These are phyloP conservation scores for Ecdyonurus torrentis DNA, from an alignment of 2,888 invertebrate genomes.

Conservation along the genomic window DNA sequence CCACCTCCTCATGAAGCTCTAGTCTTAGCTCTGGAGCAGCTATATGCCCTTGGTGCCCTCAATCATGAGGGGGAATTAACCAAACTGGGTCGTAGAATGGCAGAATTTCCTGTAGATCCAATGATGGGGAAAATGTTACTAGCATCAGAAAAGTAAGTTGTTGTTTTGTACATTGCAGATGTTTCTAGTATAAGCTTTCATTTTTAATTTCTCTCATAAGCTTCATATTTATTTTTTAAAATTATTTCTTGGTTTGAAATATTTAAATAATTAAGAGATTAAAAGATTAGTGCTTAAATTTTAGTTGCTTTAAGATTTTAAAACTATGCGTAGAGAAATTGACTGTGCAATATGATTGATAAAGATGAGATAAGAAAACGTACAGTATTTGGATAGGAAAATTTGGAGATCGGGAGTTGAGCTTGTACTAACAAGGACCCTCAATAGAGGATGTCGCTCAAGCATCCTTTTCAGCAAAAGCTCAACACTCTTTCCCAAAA, in stretches of 20 bases:
- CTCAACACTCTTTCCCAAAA: too few relatives aligned
- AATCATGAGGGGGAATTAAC: constrained; percentile 97
- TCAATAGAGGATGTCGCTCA: too few relatives aligned
- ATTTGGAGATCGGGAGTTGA: too few relatives aligned
- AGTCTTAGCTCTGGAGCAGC: constrained; percentile 85
- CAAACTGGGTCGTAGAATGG: constrained; percentile 93
- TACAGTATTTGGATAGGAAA: too few relatives aligned
- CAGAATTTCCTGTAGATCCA: constrained; percentile 97
- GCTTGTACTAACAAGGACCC: too few relatives aligned
- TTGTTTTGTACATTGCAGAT: constrained; percentile 1
- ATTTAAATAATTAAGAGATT: not conserved
- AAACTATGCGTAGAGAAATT: too few relatives aligned
- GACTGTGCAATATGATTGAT: too few relatives aligned
- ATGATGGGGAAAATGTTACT: constrained; percentile 98
- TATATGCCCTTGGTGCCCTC: constrained; percentile 92
- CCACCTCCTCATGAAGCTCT: constrained; percentile 91
- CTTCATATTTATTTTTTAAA: not conserved
- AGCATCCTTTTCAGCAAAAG: too few relatives aligned
- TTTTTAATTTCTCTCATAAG: constrained; percentile 4
- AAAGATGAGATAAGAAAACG: too few relatives aligned
- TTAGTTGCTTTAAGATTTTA: too few relatives aligned
- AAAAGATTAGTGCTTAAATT: too few relatives aligned
- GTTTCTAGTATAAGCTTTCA: not conserved
- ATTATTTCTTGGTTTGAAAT: constrained; percentile 2
- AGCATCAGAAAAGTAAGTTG: constrained; percentile 82